phyloP scores from a whole-genome alignment of 2,888 invertebrate genomes.

The Oxytorus armatus region DNA sequence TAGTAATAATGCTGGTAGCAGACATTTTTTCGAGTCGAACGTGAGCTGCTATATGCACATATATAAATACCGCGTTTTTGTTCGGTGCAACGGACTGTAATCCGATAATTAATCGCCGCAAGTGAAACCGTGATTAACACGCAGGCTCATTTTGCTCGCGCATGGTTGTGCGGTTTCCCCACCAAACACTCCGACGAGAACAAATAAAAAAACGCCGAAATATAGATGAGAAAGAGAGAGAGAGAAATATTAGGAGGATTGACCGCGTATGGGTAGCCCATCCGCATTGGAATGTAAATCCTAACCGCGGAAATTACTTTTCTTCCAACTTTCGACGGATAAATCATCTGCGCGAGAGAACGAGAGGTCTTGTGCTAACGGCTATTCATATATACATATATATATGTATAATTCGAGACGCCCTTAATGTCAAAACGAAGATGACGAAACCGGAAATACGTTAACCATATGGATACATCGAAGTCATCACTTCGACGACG shows the following conservation, averaged over 20 bases:
- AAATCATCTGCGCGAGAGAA: conserved; percentile 6
- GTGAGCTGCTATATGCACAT: conserved; percentile 20
- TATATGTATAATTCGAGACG: conserved; percentile 4
- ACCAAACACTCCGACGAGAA: not conserved
- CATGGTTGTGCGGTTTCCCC: conserved; percentile 15
- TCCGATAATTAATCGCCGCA: conserved; percentile 64
- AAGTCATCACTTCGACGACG: not conserved
- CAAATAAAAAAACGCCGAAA: conserved; percentile 5
- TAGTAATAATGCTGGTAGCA: conserved; percentile 16
- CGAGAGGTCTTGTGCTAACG: conserved; percentile 7
- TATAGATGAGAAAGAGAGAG: conserved; percentile 18
- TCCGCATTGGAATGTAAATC: conserved; percentile 44
- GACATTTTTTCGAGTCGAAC: conserved; percentile 34
- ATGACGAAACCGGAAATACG: conserved; percentile 29
- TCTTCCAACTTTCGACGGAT: conserved; percentile 62
- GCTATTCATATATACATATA: not conserved
- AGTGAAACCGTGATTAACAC: conserved; percentile 61
- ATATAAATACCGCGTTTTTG: conserved; percentile 36
- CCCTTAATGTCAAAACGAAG: conserved; percentile 13
- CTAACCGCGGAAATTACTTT: conserved; percentile 59
- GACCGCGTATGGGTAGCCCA: conserved; percentile 8
- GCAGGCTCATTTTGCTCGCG: conserved; percentile 31
- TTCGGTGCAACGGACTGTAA: conserved; percentile 59
- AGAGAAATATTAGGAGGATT: conserved; percentile 24
- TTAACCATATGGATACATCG: not conserved